Conservation (phyloP, 2,113 vertebrate species). For the Regulus satrapa region DNA sequence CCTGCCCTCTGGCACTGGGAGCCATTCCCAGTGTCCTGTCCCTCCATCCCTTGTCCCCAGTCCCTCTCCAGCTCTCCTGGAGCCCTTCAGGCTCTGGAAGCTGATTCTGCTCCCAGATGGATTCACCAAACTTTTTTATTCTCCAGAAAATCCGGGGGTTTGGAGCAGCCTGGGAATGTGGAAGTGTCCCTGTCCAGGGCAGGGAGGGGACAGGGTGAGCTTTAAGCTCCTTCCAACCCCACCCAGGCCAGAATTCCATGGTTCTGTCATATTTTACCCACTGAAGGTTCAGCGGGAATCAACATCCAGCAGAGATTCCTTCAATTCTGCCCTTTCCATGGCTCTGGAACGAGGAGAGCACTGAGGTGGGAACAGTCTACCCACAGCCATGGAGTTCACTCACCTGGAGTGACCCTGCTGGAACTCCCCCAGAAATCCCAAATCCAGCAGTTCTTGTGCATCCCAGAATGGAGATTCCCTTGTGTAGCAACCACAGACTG, state of each 20-base stretch:
- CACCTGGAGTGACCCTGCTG: neutral
- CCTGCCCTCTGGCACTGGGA: neutral
- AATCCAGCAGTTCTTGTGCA: neutral
- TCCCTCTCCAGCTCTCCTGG: neutral
- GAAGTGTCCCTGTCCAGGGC: neutral
- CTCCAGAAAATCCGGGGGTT: neutral
- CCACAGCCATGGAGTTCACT: neutral
- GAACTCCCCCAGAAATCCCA: neutral
- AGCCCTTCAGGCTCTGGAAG: neutral
- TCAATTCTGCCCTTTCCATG: neutral
- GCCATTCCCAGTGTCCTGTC: neutral
- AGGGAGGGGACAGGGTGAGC: neutral
- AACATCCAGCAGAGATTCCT: neutral
- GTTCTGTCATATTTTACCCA: neutral
- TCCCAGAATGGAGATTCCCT: neutral
- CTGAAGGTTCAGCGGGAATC: neutral
- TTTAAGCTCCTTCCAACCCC: neutral
- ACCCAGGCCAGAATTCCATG: neutral
- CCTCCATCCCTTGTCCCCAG: neutral
- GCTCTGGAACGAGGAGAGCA: neutral
- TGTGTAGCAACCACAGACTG: neutral
- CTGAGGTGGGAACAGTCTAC: neutral
- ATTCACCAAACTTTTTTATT: neutral
- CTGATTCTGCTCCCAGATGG: neutral
- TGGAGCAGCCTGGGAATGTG: neutral